phyloP scores from a whole-genome alignment of 2,797 vertebrate species.

The Chloroceryle inda region DNA sequence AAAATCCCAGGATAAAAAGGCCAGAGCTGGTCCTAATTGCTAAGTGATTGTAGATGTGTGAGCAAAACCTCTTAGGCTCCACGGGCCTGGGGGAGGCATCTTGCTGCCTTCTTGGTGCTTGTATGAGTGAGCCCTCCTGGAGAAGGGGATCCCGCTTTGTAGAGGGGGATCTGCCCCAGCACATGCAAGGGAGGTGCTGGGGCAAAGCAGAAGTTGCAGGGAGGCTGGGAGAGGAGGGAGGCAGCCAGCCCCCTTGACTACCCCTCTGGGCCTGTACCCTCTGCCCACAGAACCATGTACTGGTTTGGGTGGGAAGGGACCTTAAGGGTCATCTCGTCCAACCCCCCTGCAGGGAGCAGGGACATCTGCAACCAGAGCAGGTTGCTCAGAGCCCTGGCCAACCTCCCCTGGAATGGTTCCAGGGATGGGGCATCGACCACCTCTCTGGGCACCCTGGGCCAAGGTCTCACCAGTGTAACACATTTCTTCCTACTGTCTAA shows the following conservation, averaged over 20 bases:
- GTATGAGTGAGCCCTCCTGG: rapidly evolving
- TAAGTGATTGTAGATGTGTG: neutral
- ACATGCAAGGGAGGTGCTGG: neutral
- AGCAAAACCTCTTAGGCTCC: constrained; percentile 14
- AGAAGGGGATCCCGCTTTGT: no score
- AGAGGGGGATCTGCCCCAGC: neutral
- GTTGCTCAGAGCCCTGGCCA: neutral
- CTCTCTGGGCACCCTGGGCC: neutral
- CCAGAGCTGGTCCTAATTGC: constrained; percentile 46
- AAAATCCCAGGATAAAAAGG: constrained; percentile 65
- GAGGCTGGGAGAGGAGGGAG: neutral
- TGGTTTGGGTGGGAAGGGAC: neutral
- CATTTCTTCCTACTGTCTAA: neutral
- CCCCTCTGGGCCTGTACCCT: neutral
- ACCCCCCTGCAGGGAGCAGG: neutral
- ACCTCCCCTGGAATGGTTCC: neutral
- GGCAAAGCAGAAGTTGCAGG: no score
- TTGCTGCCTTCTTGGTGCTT: neutral
- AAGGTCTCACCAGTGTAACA: neutral
- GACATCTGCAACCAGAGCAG: neutral
- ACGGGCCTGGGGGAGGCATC: neutral
- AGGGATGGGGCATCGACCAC: neutral
- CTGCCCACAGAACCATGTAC: neutral
- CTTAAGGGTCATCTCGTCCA: neutral
- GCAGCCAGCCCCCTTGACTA: no score